Conservation (phyloP, 2,888 invertebrate species). For the Liposcelis brunnea region DNA sequence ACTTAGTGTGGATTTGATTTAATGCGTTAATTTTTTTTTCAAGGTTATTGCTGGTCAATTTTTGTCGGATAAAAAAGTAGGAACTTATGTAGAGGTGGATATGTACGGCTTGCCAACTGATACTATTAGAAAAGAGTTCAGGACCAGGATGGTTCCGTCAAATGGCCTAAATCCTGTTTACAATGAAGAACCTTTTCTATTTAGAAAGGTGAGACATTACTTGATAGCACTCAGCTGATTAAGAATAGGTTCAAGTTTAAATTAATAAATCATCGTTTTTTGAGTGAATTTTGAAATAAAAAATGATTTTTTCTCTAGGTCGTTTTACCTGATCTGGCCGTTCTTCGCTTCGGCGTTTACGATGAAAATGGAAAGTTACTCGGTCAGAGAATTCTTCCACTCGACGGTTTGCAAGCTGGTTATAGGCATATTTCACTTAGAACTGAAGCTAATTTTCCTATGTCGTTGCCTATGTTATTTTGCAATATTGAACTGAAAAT, state of each 20-base stretch:
- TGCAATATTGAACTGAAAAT: slow-evolving; percentile 98
- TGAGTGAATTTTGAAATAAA: neutral
- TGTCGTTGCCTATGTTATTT: slow-evolving; percentile 97
- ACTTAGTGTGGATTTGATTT: neutral
- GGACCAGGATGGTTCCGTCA: slow-evolving; percentile 87
- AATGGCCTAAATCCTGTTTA: slow-evolving; percentile 99
- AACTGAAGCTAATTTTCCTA: slow-evolving; percentile 97
- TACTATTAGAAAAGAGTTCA: slow-evolving; percentile 94
- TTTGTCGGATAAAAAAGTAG: slow-evolving; percentile 95
- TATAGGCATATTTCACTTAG: slow-evolving; percentile 94
- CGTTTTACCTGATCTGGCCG: slow-evolving; percentile 93
- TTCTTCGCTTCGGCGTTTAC: slow-evolving; percentile 93
- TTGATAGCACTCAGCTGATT: too few species aligned
- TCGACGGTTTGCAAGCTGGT: slow-evolving; percentile 95
- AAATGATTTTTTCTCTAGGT: slow-evolving; percentile 38
- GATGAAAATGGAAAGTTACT: slow-evolving; percentile 93
- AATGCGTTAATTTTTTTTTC: slow-evolving; percentile 9
- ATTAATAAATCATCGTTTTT: neutral
- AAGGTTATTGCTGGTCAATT: slow-evolving; percentile 97
- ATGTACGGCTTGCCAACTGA: slow-evolving; percentile 96
- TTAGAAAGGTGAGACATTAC: slow-evolving; percentile 61
- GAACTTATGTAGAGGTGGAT: slow-evolving; percentile 98
- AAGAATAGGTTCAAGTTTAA: neutral
- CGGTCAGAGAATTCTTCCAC: slow-evolving; percentile 90
- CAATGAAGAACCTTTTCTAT: slow-evolving; percentile 95